Evolutionary conservation across 2,113 vertebrate genomes (phyloP), one percentile per base, ranked within the genome.

Genomic region (Baryphthengus martii): DNA sequence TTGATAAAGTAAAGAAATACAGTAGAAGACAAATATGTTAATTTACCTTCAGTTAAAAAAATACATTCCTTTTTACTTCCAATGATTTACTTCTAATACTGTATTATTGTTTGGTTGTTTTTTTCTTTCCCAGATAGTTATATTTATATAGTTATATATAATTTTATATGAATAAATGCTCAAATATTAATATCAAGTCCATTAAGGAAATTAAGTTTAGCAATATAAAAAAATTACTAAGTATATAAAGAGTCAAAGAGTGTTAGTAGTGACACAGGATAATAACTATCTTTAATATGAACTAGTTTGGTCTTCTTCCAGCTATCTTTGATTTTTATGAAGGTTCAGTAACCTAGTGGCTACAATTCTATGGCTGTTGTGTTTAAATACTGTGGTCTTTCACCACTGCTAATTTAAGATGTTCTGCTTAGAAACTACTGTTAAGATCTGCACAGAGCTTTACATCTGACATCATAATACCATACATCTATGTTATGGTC

Each of bases 281-380:
- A 91, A 59, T 53, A 74, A 1, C 6, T 59, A 2, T 24, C 11
- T 81, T 73, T 56, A 59, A 71, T 74, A 58, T 85, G 31, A 56
- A 4, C 3, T 71, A 28, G 3, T 12, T 65, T 68, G 12, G 8
- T 29, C 13, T 13, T 68, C 24, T 72, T 61, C 13, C 35, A 59
- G 8, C 10, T 75, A 13, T n/a, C 8, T 82, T 28, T 58, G 9
- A 49, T n/a, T 65, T 75, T 90, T 21, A 40, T 0, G 3, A 44
- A 35, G 25, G 11, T 42, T 85, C 47, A 56, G 14, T 61, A 65
- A 61, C 8, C 15, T 13, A 13, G 10, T 39, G 9, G 23, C 44
- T 75, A 67, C 6, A 3, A 25, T 8, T 49, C 23, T 71, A 23
- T 1, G 0, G 2, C 13, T 44, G 0, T 47, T 68, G n/a, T 39